Conservation (phyloP, 2,888 invertebrate species). For the Euphydryas editha region DNA sequence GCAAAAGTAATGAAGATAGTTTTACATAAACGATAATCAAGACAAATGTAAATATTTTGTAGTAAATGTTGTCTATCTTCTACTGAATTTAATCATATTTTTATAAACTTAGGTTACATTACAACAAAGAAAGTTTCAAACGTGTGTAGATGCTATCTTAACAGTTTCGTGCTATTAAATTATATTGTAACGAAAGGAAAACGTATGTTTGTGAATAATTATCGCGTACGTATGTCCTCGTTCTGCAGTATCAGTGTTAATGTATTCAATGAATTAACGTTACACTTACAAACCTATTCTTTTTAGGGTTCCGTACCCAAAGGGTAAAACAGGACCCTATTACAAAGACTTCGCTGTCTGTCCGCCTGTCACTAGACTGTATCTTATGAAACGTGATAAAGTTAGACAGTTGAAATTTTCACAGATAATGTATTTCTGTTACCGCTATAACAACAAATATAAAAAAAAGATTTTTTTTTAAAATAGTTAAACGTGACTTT, state of each 20-base stretch:
- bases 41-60: neutral
- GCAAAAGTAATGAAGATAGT: neutral
- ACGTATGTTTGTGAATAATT: conserved; percentile 50
- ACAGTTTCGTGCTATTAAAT: conserved; percentile 9
- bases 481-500: too few species aligned
- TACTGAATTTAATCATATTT: neutral
- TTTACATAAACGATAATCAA: neutral
- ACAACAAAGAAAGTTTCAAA: conserved; percentile 7
- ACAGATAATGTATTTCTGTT: too few species aligned
- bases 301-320: too few species aligned
- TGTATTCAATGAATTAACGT: conserved; percentile 54
- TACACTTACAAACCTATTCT: conserved; percentile 37
- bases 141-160: conserved; percentile 3
- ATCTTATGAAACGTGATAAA: too few species aligned
- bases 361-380: too few species aligned
- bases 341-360: too few species aligned
- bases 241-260: conserved; percentile 52
- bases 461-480: too few species aligned
- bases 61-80: neutral
- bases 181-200: conserved; percentile 17
- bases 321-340: too few species aligned
- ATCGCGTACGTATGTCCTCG: conserved; percentile 56
- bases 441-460: too few species aligned
- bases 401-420: too few species aligned
- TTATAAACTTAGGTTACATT: neutral